Evolutionary conservation across 2,888 invertebrate genomes (phyloP).

Genomic region (Norana najaformis): DNA sequence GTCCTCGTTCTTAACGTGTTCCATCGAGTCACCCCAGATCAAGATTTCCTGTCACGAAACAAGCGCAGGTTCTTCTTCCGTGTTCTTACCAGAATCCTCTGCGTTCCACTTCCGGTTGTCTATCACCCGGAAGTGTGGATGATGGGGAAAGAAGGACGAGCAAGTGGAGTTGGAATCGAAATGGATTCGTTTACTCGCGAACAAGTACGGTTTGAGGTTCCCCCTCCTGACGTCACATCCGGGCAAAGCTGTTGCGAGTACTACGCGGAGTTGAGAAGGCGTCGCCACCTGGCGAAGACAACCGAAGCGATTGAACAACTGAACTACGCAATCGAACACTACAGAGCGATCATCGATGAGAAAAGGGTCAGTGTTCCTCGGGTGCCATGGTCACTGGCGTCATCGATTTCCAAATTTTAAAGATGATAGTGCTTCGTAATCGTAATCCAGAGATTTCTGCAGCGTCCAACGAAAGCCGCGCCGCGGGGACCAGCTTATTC

Average conservation of each 20-base stretch:
- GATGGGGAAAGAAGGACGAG: conserved; percentile 37
- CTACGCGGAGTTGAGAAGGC: not conserved
- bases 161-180: conserved; percentile 32
- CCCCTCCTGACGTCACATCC: not conserved
- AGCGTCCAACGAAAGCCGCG: no score
- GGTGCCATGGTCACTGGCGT: not conserved
- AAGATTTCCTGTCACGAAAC: conserved; percentile 95
- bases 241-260: not conserved
- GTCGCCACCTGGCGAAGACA: not conserved
- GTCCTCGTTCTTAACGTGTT: conserved; percentile 96
- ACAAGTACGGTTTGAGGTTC: not conserved
- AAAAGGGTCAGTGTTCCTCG: not conserved
- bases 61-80: conserved; percentile 92
- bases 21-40: conserved; percentile 95
- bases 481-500: no score
- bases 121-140: conserved; percentile 33
- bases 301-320: not conserved
- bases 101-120: conserved; percentile 67
- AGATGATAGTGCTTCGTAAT: no score
- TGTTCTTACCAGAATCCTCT: conserved; percentile 85
- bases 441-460: no score
- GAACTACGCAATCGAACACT: not conserved
- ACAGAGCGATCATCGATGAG: not conserved
- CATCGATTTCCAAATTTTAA: no score
- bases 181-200: no score